Base-by-base conservation (phyloP, 2,888 invertebrate species). In the Napeogenes sylphis region DNA sequence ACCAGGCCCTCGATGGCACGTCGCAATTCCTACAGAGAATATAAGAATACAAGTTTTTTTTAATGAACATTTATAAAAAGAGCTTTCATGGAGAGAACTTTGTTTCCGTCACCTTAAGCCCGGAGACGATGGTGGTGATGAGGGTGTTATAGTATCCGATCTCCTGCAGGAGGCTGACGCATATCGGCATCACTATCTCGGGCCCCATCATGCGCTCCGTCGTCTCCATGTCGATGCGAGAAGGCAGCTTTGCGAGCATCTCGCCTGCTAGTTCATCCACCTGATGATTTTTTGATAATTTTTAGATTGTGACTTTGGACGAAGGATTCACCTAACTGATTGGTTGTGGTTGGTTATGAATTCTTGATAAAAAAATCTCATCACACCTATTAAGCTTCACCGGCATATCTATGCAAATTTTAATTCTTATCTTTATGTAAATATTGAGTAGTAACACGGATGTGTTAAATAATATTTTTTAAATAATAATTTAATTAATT, bases 101-200 rank as follows among this genome's bases (percentile, higher is more conserved):
- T 42, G 2, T 8, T 42, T 10, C 10, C 42, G 10, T 51, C 51
- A 89, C 90, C 84, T 75, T 83, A 0, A 91, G 75, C 0, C 89
- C 89, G 0, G 76, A 58, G 0, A 68, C 71, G 61, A 91, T 90
- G 51, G 61, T 68, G 8, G 55, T 14, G 46, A 91, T 80, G 2
- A 91, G 83, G n/a, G 69, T 75, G 67, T 91, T 91, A 74, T 74
- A 91, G 74, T 91, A 91, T 0, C 82, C 80, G 14, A 91, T 80
- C 91, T 97, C 97, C 80, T 97, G 97, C 45, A 97, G 88, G 55
- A 98, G 85, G 0, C 97, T 95, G 6, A 97, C 96, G 77, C 96
- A 95, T 74, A 97, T 90, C 0, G 97, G 97, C 70, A 93, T 93
- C 71, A 94, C 85, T 12, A 89, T 95, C 73, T 93, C 92, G 0